These are phyloP conservation scores for Ecdyonurus torrentis DNA, from an alignment of 2,888 invertebrate genomes.

Conservation along the genomic window DNA sequence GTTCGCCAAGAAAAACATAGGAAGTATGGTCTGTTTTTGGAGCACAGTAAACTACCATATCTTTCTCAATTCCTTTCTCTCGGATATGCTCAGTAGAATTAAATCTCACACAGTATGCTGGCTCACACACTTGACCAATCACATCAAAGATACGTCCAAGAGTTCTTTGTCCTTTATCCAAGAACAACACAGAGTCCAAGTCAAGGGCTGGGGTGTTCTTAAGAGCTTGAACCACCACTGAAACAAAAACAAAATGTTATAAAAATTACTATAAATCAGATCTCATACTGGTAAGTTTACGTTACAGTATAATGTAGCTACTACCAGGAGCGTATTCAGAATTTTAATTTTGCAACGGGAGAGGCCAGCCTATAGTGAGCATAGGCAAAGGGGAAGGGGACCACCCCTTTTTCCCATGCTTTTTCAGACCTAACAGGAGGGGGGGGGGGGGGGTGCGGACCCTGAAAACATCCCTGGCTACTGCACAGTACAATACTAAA, in stretches of 20 bases:
- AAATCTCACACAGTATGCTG: slow-evolving; percentile 82
- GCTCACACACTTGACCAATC: slow-evolving; percentile 70
- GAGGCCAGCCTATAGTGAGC: no score
- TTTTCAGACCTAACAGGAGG: no score
- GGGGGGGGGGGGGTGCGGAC: no score
- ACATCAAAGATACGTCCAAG: slow-evolving; percentile 80
- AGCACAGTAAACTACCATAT: slow-evolving; percentile 64
- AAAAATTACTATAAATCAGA: no score
- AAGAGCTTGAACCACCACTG: slow-evolving; percentile 58
- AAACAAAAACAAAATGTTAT: slow-evolving; percentile 18
- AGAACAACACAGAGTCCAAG: slow-evolving; percentile 72
- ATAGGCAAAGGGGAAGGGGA: no score
- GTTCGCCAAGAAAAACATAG: slow-evolving; percentile 54
- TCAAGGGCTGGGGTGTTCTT: slow-evolving; percentile 62
- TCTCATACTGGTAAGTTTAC: not conserved
- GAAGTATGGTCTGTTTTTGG: slow-evolving; percentile 59
- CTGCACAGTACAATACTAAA: no score
- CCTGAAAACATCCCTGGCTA: no score
- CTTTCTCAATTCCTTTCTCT: slow-evolving; percentile 44
- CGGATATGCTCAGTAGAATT: slow-evolving; percentile 61
- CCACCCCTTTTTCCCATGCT: no score
- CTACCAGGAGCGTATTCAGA: not conserved
- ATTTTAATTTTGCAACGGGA: not conserved
- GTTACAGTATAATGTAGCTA: not conserved
- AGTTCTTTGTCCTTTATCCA: slow-evolving; percentile 57